Evolutionary conservation across 2,797 vertebrate genomes (phyloP).

Genomic region (Xenops minutus): DNA sequence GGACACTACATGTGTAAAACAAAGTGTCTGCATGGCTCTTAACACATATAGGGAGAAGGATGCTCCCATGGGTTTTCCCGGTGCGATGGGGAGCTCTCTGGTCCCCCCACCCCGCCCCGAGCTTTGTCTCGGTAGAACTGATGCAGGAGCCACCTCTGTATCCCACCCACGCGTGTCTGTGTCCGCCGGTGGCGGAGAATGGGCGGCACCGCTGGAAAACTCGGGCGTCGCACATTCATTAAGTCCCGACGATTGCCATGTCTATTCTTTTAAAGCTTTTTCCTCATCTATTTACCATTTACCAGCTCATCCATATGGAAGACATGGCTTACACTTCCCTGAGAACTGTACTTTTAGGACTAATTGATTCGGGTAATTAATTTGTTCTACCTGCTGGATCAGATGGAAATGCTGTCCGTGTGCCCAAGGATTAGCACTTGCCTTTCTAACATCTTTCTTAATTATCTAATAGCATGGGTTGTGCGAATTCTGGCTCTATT

Average conservation of each 20-base stretch:
- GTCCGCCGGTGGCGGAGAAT: not conserved
- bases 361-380: constrained; percentile 90
- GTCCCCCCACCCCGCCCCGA: rapidly evolving
- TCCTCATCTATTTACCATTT: constrained; percentile 71
- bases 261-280: constrained; percentile 67
- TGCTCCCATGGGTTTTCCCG: not conserved
- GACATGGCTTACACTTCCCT: constrained; percentile 69
- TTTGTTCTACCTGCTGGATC: constrained; percentile 90
- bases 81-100: not conserved
- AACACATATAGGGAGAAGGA: rapidly evolving
- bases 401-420: constrained; percentile 84
- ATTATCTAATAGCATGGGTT: constrained; percentile 99
- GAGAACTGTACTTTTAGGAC: constrained; percentile 79
- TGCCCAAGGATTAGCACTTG: constrained; percentile 90
- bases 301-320: constrained; percentile 80
- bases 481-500: constrained; percentile 93
- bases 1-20: rapidly evolving
- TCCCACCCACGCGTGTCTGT: not conserved
- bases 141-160: rapidly evolving
- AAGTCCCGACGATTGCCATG: constrained; percentile 34
- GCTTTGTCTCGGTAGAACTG: not conserved
- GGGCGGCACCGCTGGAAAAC: not conserved
- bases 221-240: constrained; percentile 43
- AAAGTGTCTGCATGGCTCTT: rapidly evolving
- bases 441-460: constrained; percentile 91